Evolutionary conservation across 2,113 vertebrate genomes (phyloP).

Genomic region (Todiramphus saurophagus): DNA sequence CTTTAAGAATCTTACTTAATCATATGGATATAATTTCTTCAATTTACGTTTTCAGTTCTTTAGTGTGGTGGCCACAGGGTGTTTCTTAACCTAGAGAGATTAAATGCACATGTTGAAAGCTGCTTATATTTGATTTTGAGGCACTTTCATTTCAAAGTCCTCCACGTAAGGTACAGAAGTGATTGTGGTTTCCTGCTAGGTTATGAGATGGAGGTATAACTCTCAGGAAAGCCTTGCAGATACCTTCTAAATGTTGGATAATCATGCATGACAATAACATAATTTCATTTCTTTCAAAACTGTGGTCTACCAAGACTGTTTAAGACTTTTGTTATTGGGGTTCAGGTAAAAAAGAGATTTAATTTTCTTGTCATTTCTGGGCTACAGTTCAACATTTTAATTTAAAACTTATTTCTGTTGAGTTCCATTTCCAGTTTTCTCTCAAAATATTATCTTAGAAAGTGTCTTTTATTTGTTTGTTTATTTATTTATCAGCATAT

Average conservation of each 20-base stretch:
- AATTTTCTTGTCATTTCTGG: conserved; percentile 69
- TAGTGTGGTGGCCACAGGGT: conserved; percentile 82
- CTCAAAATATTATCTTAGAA: conserved; percentile 60
- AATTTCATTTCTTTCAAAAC: conserved; percentile 59
- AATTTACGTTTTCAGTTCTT: conserved; percentile 83
- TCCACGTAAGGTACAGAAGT: conserved; percentile 78
- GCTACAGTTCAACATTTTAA: conserved; percentile 63
- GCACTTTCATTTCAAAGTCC: conserved; percentile 69
- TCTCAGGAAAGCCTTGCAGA: conserved; percentile 56
- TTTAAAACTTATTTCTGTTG: conserved; percentile 61
- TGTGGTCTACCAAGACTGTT: conserved; percentile 44
- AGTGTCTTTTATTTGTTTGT: conserved; percentile 7
- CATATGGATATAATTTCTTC: conserved; percentile 88
- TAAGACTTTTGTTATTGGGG: conserved; percentile 61
- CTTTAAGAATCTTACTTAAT: conserved; percentile 84
- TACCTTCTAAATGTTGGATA: conserved; percentile 62
- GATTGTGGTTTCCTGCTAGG: conserved; percentile 80
- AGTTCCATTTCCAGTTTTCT: conserved; percentile 57
- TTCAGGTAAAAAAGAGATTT: conserved; percentile 31
- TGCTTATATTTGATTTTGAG: conserved; percentile 74
- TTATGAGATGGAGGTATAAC: conserved; percentile 54
- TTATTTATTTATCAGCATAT: conserved; percentile 47
- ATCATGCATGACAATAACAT: conserved; percentile 66
- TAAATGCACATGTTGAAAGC: conserved; percentile 81
- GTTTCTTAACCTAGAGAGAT: conserved; percentile 83